Percentiles rank a stretch among this genome's conserved stretches.
Conservation (phyloP, 92 coral and sea anemone genomes). For the Phenganax subtilis region DNA sequence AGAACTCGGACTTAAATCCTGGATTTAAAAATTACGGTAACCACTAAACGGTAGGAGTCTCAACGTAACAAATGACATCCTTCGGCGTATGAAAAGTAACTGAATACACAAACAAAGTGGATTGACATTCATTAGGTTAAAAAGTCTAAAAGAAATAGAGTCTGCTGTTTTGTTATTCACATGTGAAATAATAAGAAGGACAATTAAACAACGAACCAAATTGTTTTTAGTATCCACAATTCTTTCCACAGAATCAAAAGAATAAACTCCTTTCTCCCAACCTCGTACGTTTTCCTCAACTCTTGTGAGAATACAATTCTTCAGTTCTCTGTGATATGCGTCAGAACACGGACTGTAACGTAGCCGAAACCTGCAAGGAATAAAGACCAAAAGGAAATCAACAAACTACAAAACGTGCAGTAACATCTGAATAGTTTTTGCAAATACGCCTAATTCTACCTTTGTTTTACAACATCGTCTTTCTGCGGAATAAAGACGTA, state of each 20-base stretch:
- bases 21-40: too few relatives aligned
- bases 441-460: constrained; percentile 40
- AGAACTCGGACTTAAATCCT: too few relatives aligned
- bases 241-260: constrained; percentile 75
- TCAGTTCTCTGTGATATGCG: constrained; percentile 92
- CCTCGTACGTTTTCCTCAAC: constrained; percentile 69
- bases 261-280: constrained; percentile 76
- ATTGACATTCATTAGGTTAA: too few relatives aligned
- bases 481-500: constrained; percentile 77
- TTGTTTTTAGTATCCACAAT: constrained; percentile 71
- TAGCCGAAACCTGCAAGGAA: constrained; percentile 61
- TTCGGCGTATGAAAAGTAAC: too few relatives aligned
- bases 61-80: too few relatives aligned
- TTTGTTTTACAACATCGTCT: constrained; percentile 71
- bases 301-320: constrained; percentile 65
- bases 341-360: constrained; percentile 93
- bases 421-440: background rate
- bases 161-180: too few relatives aligned
- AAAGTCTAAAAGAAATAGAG: too few relatives aligned
- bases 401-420: background rate
- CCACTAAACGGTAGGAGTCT: too few relatives aligned
- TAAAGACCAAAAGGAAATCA: background rate
- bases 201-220: constrained; percentile 48
- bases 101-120: too few relatives aligned
- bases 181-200: background rate